phyloP scores from a whole-genome alignment of 2,888 invertebrate species.

The Heterodera filipjevi region DNA sequence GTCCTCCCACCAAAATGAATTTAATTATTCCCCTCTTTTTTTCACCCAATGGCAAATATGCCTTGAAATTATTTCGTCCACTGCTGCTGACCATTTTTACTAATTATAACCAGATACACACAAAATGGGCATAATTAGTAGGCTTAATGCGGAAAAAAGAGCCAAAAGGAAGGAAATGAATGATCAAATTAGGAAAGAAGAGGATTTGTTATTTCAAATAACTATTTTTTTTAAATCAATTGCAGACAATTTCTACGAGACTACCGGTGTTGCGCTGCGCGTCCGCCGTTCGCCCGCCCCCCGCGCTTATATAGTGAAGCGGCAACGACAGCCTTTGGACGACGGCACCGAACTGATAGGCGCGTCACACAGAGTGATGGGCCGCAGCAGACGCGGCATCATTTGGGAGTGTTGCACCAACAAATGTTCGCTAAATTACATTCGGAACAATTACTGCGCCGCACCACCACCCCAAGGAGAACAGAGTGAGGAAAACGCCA shows the following conservation, averaged over 20 bases:
- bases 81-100: neutral
- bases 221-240: no score
- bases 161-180: neutral
- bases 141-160: conserved; percentile 1
- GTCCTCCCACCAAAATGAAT: no score
- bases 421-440: conserved; percentile 35
- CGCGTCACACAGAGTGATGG: conserved; percentile 4
- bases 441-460: conserved; percentile 34
- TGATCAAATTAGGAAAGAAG: neutral
- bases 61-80: neutral
- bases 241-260: conserved; percentile 24
- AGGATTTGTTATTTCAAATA: neutral
- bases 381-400: conserved; percentile 25
- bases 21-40: neutral
- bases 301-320: neutral
- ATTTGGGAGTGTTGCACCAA: conserved; percentile 33
- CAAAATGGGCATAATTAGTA: neutral
- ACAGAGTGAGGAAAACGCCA: neutral
- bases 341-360: neutral
- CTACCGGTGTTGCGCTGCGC: conserved; percentile 23
- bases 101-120: neutral
- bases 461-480: neutral
- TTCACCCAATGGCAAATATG: neutral
- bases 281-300: conserved; percentile 14
- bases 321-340: neutral